Evolutionary conservation across 2,113 vertebrate species (phyloP), one percentile per base, ranked within the genome.

Genomic region (Alligator sinensis): DNA sequence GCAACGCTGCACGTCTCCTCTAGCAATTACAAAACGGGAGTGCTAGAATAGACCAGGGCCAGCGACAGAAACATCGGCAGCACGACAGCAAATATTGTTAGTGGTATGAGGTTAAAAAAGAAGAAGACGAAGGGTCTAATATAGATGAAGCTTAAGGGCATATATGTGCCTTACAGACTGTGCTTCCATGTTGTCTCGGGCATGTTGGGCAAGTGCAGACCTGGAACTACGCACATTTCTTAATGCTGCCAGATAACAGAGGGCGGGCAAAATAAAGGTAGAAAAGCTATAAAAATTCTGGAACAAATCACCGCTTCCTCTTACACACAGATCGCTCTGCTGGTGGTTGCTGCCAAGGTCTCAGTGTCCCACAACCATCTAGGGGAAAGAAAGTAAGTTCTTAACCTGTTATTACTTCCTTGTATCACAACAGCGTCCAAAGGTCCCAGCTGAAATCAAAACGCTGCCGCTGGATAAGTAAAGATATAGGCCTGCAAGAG

Each of bases 201-300:
- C 61, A 87, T 5, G 63, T 84, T 9, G 4, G 77, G 15, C 96
- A 92, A 70, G 94, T 77, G 80, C 80, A 80, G 92, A 84, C 96
- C 28, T 22, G 95, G 58, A 5, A 68, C 77, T 7, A 0, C 24
- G 88, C 82, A 54, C 19, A 0, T 55, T 79, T 88, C 60, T 95
- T 82, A 80, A 60, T 64, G 74, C 30, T 86, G 55, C 11, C 0
- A 0, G 22, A 34, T 19, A 10, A 11, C 11, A 78, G 34, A 47
- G 47, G 47, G 68, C 22, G 16, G 1, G 6, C 21, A 70, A 58
- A 34, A 80, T 18, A 80, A 28, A 11, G 5, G 11, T 19, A 11
- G 27, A 80, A 34, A 68, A 47, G 6, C 9, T 22, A 21, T 55
- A 28, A 25, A 78, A 80, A 88, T 74, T 9, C 61, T 62, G 61